These are phyloP conservation scores for Sebastes steindachneri DNA, from an alignment of 2,797 vertebrate species.

Conservation along the genomic window DNA sequence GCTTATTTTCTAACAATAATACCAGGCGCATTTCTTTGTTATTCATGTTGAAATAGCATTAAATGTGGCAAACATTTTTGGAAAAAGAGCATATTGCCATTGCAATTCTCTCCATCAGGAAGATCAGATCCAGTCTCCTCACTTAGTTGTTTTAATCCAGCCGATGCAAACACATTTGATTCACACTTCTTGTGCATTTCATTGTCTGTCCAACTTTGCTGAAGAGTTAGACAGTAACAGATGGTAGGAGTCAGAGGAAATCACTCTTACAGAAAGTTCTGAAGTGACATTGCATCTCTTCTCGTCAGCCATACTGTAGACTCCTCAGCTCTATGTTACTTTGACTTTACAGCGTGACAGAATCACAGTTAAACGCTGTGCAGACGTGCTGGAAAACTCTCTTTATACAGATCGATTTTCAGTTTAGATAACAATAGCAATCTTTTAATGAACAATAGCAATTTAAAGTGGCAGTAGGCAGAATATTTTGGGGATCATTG, in stretches of 20 bases:
- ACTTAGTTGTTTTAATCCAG: neutral
- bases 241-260: neutral
- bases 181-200: neutral
- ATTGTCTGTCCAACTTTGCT: neutral
- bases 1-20: neutral
- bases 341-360: neutral
- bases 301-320: neutral
- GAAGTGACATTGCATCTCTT: neutral
- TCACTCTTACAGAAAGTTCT: neutral
- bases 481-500: too few species aligned
- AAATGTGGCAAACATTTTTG: neutral
- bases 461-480: too few species aligned
- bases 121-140: neutral
- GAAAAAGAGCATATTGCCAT: neutral
- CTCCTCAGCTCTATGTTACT: neutral
- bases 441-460: too few species aligned
- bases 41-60: neutral
- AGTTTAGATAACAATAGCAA: neutral
- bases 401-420: neutral
- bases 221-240: conserved; percentile 3
- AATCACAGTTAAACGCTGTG: neutral
- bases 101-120: neutral
- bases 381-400: neutral
- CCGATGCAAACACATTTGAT: neutral
- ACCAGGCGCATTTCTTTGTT: neutral